phyloP scores from a whole-genome alignment of 1,140 invertebrate genomes.

The Episyrphus balteatus region DNA sequence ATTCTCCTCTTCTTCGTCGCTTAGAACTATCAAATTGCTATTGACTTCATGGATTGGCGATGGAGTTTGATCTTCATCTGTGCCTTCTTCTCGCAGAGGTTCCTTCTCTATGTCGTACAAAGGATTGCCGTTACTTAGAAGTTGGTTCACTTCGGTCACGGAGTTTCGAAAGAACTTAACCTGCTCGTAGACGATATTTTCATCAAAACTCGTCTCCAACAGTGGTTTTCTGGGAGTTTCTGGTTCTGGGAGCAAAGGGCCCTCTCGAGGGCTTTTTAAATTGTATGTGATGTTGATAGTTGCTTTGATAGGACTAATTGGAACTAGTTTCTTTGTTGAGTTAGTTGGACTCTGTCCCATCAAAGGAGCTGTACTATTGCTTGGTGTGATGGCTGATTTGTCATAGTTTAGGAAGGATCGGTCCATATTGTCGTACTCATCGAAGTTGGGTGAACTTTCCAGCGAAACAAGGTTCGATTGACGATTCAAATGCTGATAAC shows the following conservation, averaged over 20 bases:
- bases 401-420: slow-evolving; percentile 3
- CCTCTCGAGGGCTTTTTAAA: slow-evolving; percentile 23
- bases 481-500: slow-evolving; percentile 34
- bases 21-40: not conserved
- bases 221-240: slow-evolving; percentile 10
- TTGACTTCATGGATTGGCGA: not conserved
- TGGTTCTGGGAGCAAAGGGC: not conserved
- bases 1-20: slow-evolving; percentile 18
- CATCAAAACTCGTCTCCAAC: slow-evolving; percentile 33
- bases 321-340: not conserved
- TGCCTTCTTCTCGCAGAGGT: too few species aligned
- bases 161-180: slow-evolving; percentile 61
- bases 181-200: slow-evolving; percentile 55
- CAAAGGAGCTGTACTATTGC: slow-evolving; percentile 1
- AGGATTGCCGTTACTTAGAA: slow-evolving; percentile 24
- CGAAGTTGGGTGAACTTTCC: slow-evolving; percentile 29
- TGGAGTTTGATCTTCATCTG: too few species aligned
- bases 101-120: not conserved
- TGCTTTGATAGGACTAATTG: slow-evolving; percentile 43
- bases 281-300: slow-evolving; percentile 58
- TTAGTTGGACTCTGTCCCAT: not conserved
- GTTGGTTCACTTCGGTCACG: slow-evolving; percentile 60
- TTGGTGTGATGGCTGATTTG: slow-evolving; percentile 15
- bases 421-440: slow-evolving; percentile 30
- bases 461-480: slow-evolving; percentile 32